Conservation (phyloP, 2,113 vertebrate genomes). For the Tylochromis polylepis region DNA sequence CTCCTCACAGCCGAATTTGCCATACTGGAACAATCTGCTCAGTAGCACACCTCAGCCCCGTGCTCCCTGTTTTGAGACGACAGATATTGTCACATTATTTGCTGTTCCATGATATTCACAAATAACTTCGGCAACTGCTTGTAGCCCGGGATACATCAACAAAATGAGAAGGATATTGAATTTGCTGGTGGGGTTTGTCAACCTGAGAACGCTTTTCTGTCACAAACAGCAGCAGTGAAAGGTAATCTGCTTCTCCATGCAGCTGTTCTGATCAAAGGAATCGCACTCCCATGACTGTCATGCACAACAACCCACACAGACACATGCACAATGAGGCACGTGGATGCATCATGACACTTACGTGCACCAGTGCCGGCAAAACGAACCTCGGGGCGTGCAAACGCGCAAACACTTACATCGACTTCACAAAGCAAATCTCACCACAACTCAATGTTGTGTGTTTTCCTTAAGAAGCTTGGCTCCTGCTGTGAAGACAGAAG, state of each 20-base stretch:
- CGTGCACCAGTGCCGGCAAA: rapidly evolving
- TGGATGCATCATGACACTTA: not conserved
- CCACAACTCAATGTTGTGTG: constrained; percentile 29
- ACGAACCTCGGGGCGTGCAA: not conserved
- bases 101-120: not conserved
- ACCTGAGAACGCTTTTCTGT: constrained; percentile 41
- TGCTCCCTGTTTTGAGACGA: not conserved
- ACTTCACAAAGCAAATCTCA: constrained; percentile 23
- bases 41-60: not conserved
- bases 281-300: constrained; percentile 41
- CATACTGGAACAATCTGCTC: not conserved
- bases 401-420: constrained; percentile 5
- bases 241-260: constrained; percentile 61
- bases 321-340: not conserved
- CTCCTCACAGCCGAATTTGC: not conserved
- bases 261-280: constrained; percentile 54
- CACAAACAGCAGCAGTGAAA: constrained; percentile 12
- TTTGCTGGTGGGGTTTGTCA: constrained; percentile 40
- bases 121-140: constrained; percentile 8
- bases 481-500: constrained; percentile 28
- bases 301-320: constrained; percentile 29
- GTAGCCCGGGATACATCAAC: not conserved
- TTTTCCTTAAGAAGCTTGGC: constrained; percentile 50
- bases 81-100: constrained; percentile 16
- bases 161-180: constrained; percentile 40